phyloP scores from a whole-genome alignment of 2,113 vertebrate genomes.

The Eurypyga helias region DNA sequence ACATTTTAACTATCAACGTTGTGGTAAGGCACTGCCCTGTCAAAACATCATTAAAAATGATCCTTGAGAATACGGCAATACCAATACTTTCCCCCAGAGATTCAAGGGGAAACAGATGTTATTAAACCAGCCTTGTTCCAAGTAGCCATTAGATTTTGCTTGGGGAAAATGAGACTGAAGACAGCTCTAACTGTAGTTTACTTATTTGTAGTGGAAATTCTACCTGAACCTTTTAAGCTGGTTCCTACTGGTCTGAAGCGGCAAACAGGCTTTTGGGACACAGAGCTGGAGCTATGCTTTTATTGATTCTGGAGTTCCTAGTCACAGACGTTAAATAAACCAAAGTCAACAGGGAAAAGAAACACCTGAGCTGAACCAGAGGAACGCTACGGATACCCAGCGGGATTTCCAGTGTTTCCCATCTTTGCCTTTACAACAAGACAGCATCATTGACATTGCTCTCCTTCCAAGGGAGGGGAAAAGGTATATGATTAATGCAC shows the following conservation, averaged over 20 bases:
- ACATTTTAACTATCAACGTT: neutral
- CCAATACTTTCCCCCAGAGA: conserved; percentile 24
- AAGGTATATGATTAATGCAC: neutral
- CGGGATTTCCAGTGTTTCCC: neutral
- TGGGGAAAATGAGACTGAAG: neutral
- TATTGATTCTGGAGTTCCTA: neutral
- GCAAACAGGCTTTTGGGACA: neutral
- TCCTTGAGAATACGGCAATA: conserved; percentile 30
- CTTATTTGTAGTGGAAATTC: neutral
- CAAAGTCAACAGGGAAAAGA: neutral
- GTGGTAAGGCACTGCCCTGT: neutral
- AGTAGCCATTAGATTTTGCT: neutral
- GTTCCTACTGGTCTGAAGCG: neutral
- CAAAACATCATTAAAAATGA: conserved; percentile 36
- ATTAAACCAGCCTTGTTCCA: conserved; percentile 41
- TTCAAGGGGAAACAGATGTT: conserved; percentile 42
- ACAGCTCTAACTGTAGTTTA: neutral
- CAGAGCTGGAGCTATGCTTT: neutral
- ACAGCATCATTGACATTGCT: neutral
- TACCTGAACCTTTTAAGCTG: neutral
- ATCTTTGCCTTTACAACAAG: neutral
- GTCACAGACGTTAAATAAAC: neutral
- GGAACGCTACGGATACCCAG: neutral
- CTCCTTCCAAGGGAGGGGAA: neutral
- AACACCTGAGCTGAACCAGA: neutral